These are phyloP conservation scores for Axinella damicornis DNA, from an alignment of 37 sponge, comb jelly and placozoan species.

Conservation along the genomic window DNA sequence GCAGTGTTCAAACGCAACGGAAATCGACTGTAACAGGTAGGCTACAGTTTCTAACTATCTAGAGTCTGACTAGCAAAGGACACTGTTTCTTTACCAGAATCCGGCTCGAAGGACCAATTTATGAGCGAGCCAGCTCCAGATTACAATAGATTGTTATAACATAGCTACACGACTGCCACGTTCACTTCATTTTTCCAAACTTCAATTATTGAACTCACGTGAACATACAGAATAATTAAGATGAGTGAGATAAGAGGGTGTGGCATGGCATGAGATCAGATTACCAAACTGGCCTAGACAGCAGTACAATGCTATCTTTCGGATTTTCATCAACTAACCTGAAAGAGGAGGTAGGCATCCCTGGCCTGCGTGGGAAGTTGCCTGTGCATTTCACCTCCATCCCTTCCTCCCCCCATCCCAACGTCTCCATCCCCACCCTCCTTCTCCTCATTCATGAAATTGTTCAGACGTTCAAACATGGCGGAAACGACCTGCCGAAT, in stretches of 20 bases:
- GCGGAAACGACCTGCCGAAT: conserved; percentile 85
- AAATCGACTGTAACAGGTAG: too few species aligned
- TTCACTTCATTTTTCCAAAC: too few species aligned
- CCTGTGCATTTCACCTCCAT: neutral
- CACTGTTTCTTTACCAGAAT: neutral
- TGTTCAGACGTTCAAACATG: conserved; percentile 78
- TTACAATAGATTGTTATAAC: too few species aligned
- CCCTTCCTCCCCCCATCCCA: neutral
- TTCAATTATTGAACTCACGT: too few species aligned
- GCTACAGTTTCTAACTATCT: too few species aligned
- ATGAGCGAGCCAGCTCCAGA: conserved; percentile 57
- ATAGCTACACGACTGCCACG: too few species aligned
- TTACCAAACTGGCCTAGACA: too few species aligned
- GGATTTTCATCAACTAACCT: conserved; percentile 30
- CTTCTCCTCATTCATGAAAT: neutral
- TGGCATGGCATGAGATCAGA: too few species aligned
- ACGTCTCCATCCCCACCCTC: conserved; percentile 16
- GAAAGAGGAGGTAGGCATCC: conserved; percentile 90
- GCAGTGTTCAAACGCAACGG: too few species aligned
- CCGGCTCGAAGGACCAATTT: conserved; percentile 57
- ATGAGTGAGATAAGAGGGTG: too few species aligned
- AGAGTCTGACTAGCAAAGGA: neutral
- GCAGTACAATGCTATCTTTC: neutral
- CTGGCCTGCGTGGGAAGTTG: conserved; percentile 54
- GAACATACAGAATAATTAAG: too few species aligned